These are phyloP conservation scores for Dendroctonus ponderosae DNA, from an alignment of 1,140 invertebrate species.

Conservation along the genomic window DNA sequence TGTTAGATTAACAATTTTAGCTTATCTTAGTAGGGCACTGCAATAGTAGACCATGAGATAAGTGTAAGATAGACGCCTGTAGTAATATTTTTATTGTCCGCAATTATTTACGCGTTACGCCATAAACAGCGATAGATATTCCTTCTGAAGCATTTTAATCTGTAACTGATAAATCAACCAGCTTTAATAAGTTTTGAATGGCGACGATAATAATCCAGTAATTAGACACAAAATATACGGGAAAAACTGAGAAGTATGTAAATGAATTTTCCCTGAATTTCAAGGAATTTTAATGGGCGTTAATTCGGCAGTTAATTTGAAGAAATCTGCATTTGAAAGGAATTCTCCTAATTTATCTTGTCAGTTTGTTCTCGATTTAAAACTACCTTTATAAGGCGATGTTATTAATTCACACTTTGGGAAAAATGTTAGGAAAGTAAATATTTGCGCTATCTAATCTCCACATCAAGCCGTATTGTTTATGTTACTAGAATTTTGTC, in stretches of 20 bases:
- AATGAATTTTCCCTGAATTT: conserved; percentile 4
- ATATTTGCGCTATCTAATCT: conserved; percentile 13
- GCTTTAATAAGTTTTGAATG: conserved; percentile 12
- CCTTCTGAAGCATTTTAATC: conserved; percentile 12
- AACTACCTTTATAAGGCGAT: neutral
- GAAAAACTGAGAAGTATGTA: conserved; percentile 9
- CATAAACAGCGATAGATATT: conserved; percentile 4
- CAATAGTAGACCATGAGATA: conserved; percentile 15
- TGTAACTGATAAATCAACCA: conserved; percentile 9
- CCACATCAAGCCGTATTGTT: conserved; percentile 1
- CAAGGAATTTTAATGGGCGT: conserved; percentile 21
- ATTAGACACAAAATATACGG: neutral
- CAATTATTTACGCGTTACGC: conserved; percentile 7
- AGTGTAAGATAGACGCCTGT: conserved; percentile 2
- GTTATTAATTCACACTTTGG: neutral
- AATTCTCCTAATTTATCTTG: conserved; percentile 7
- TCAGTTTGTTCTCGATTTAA: conserved; percentile 4
- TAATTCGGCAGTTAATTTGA: conserved; percentile 20
- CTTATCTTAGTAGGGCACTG: conserved; percentile 22
- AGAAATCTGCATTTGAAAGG: conserved; percentile 16
- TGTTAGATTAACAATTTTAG: neutral
- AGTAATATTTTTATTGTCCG: conserved; percentile 13
- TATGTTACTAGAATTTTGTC: conserved; percentile 3
- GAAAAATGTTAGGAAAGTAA: conserved; percentile 7
- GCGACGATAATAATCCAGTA: conserved; percentile 4